These are phyloP conservation scores for Harpegnathos saltator DNA, from an alignment of 1,140 invertebrate species.

Conservation along the genomic window DNA sequence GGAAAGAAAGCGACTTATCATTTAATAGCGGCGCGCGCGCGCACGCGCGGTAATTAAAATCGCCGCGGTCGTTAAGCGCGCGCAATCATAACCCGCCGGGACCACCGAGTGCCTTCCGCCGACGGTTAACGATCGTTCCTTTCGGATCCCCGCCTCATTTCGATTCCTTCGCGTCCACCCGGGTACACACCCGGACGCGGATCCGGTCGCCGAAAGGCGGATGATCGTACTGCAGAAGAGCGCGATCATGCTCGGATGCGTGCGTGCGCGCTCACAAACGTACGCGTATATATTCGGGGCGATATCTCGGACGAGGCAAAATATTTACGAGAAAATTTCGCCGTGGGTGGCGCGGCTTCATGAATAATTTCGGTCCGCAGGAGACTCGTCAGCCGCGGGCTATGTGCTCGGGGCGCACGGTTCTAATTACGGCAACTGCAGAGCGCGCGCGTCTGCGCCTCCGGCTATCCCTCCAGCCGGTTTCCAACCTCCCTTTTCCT, in stretches of 20 bases:
- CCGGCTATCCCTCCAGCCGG: slow-evolving; percentile 74
- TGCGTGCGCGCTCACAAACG: neutral
- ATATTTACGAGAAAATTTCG: slow-evolving; percentile 85
- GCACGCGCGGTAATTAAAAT: slow-evolving; percentile 43
- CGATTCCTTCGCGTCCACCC: neutral
- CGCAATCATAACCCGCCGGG: neutral
- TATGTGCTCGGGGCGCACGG: slow-evolving; percentile 76
- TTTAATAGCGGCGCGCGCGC: too few relatives aligned
- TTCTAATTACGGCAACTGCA: slow-evolving; percentile 85
- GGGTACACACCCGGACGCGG: too few relatives aligned
- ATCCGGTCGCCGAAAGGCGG: neutral
- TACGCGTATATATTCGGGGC: slow-evolving; percentile 46
- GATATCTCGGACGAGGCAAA: slow-evolving; percentile 81
- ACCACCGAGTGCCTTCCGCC: neutral
- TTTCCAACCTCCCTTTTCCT: slow-evolving; percentile 77
- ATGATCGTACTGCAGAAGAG: neutral
- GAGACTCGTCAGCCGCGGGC: slow-evolving; percentile 83
- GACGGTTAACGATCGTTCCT: slow-evolving; percentile 1
- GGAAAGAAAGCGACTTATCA: slow-evolving; percentile 25
- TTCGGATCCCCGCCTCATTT: too few relatives aligned
- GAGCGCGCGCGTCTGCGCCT: slow-evolving; percentile 80
- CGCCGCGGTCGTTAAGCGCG: neutral
- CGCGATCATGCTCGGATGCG: too few relatives aligned
- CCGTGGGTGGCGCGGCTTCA: slow-evolving; percentile 81
- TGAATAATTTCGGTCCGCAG: slow-evolving; percentile 85